Conservation (phyloP, 2,888 invertebrate species). For the Paralinhomoeus sp. region DNA sequence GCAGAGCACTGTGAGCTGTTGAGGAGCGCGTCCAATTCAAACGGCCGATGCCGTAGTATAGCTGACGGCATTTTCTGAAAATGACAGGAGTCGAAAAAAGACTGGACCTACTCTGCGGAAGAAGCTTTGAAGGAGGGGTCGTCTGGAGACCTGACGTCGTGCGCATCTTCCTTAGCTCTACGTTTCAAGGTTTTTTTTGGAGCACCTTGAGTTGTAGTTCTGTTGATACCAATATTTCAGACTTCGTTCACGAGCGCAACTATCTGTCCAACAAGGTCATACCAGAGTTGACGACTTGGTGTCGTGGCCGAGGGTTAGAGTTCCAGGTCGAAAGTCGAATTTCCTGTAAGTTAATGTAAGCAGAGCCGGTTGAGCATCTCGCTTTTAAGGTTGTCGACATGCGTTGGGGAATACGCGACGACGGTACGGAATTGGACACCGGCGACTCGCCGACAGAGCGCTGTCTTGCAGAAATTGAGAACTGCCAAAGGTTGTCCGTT, state of each 20-base stretch:
- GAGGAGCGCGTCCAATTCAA: too few relatives aligned
- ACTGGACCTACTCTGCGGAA: too few relatives aligned
- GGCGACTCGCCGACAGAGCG: slow-evolving; percentile 50
- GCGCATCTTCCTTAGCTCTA: not conserved
- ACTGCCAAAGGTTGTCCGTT: slow-evolving; percentile 82
- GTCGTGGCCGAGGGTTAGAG: slow-evolving; percentile 76
- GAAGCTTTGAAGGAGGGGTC: too few relatives aligned
- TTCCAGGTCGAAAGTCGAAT: slow-evolving; percentile 90
- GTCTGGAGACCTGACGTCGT: too few relatives aligned
- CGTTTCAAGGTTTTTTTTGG: not conserved
- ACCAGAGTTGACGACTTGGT: slow-evolving; percentile 70
- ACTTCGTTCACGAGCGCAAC: slow-evolving; percentile 84
- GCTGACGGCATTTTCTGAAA: too few relatives aligned
- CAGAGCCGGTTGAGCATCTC: slow-evolving; percentile 6
- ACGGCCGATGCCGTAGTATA: too few relatives aligned
- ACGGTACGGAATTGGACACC: slow-evolving; percentile 94
- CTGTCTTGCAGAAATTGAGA: slow-evolving; percentile 88
- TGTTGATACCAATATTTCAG: too few relatives aligned
- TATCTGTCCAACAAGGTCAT: slow-evolving; percentile 90
- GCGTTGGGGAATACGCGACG: slow-evolving; percentile 89
- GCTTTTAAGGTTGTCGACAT: slow-evolving; percentile 64
- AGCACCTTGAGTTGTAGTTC: too few relatives aligned
- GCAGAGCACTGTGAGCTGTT: too few relatives aligned
- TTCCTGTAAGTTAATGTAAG: not conserved
- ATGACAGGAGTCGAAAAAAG: too few relatives aligned